phyloP scores from a whole-genome alignment of 2,888 invertebrate genomes.

The Sarcophaga rosellei region DNA sequence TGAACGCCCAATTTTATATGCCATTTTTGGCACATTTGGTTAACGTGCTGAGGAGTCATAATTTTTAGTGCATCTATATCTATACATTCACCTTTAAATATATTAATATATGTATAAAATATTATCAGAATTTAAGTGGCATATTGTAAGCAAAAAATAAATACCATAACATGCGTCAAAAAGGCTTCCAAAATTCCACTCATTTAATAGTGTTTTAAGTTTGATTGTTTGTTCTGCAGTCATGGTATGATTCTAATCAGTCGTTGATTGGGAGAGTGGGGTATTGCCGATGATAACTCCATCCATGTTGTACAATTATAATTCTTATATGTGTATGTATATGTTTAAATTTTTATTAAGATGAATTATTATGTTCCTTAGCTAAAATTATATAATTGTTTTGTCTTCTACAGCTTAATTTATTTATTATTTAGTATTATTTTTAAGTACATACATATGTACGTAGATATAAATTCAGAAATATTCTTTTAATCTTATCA shows the following conservation, averaged over 20 bases:
- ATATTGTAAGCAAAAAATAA: too few species aligned
- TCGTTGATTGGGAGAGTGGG: too few species aligned
- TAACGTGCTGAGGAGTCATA: neutral
- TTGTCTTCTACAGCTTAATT: too few species aligned
- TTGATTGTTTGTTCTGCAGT: neutral
- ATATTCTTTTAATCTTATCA: conserved; percentile 15
- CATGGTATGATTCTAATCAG: neutral
- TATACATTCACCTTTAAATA: conserved; percentile 20
- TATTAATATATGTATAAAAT: neutral
- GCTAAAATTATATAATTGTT: too few species aligned
- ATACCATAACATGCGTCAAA: neutral
- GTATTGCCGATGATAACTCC: too few species aligned
- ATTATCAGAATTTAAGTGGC: too few species aligned
- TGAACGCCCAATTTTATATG: neutral
- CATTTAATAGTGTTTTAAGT: conserved; percentile 13
- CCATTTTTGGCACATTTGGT: conserved; percentile 16
- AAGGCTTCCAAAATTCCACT: conserved; percentile 16
- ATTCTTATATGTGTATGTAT: too few species aligned
- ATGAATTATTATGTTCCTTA: too few species aligned
- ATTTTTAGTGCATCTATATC: neutral
- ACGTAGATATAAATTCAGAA: neutral
- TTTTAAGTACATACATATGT: too few species aligned
- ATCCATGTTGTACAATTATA: too few species aligned
- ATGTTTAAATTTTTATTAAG: too few species aligned
- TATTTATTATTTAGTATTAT: too few species aligned